These are phyloP conservation scores for Chionomys nivalis DNA, from an alignment of 2,113 vertebrate species.

Conservation along the genomic window DNA sequence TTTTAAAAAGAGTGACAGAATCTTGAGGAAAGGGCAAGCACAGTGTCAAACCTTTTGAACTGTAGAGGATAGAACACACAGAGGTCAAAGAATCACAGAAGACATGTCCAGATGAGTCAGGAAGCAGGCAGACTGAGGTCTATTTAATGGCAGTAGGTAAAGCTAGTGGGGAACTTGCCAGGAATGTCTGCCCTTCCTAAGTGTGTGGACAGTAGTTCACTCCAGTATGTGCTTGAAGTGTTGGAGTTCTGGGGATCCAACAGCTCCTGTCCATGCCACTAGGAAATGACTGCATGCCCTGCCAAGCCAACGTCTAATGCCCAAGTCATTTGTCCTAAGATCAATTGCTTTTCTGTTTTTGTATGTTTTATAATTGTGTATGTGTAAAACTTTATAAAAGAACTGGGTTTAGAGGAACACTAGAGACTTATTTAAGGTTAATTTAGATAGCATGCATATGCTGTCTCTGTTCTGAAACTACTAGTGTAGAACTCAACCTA, in stretches of 20 bases:
- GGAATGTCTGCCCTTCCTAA: not conserved
- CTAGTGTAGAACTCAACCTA: not conserved
- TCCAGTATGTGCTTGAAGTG: not conserved
- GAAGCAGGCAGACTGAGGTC: not conserved
- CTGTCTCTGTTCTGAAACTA: not conserved
- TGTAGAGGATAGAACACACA: not conserved
- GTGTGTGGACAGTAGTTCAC: too few species aligned
- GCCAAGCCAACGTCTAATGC: not conserved
- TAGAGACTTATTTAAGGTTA: not conserved
- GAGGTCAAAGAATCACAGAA: not conserved
- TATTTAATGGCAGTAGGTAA: not conserved
- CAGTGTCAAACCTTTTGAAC: not conserved
- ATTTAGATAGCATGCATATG: not conserved
- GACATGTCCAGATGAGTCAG: not conserved
- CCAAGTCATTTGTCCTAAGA: not conserved
- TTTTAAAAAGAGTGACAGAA: not conserved
- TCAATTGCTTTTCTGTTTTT: not conserved
- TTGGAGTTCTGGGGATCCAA: too few species aligned
- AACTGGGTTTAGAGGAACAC: not conserved
- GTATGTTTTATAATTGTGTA: not conserved
- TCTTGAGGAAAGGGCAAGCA: not conserved
- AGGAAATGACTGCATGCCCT: not conserved
- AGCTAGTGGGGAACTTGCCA: too few species aligned
- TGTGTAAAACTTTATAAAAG: not conserved
- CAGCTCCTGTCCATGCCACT: not conserved